These are phyloP conservation scores for Muscicapa adusta DNA, from an alignment of 2,113 vertebrate genomes.

Conservation along the genomic window DNA sequence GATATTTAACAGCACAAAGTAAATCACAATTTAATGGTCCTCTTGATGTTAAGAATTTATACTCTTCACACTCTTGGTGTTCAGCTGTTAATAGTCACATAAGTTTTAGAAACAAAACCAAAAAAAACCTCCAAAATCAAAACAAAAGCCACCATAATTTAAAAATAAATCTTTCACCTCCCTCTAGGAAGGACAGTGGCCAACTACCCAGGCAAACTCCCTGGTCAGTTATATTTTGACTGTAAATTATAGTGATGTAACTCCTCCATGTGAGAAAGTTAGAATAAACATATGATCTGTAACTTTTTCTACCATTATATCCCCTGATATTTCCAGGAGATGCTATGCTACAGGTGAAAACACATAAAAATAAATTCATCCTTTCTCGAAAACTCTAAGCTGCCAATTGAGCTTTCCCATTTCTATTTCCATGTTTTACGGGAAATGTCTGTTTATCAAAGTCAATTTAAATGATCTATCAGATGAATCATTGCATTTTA, in stretches of 20 bases:
- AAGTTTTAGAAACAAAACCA: neutral
- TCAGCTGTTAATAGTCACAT: neutral
- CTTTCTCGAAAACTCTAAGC: neutral
- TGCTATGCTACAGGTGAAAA: neutral
- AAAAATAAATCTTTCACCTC: neutral
- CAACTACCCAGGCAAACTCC: neutral
- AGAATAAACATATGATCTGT: neutral
- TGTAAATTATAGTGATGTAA: neutral
- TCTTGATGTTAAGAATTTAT: neutral
- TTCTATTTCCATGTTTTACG: neutral
- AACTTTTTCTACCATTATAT: neutral
- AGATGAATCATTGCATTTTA: conserved; percentile 7
- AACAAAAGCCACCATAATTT: neutral
- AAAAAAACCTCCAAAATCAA: accelerated
- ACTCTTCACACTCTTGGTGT: neutral
- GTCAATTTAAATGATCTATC: neutral
- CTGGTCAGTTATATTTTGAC: neutral
- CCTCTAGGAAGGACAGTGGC: neutral
- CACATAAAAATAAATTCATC: neutral
- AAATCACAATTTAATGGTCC: neutral
- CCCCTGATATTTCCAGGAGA: neutral
- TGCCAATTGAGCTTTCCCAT: neutral
- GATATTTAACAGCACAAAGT: neutral
- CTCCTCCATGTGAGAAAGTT: neutral
- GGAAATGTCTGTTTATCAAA: neutral